These are phyloP conservation scores for Clistopyga incitator DNA, from an alignment of 2,888 invertebrate genomes.

Conservation along the genomic window DNA sequence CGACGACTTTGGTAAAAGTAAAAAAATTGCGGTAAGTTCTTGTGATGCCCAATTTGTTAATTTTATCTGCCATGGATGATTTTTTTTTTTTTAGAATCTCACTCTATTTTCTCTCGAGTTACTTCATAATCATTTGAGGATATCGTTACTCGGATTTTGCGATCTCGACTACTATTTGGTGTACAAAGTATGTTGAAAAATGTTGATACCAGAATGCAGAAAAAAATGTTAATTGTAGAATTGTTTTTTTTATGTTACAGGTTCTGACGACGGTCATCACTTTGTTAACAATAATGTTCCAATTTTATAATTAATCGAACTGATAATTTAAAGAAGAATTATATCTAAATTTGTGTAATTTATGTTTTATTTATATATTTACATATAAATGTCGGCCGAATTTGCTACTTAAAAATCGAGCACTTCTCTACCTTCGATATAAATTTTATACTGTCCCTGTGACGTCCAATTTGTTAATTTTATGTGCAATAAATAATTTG, in stretches of 20 bases:
- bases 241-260: slow-evolving; percentile 1
- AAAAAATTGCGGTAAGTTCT: slow-evolving; percentile 21
- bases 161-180: slow-evolving; percentile 41
- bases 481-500: no score
- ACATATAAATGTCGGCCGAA: no score
- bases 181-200: slow-evolving; percentile 12
- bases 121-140: slow-evolving; percentile 40
- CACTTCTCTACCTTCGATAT: no score
- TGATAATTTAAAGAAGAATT: no score
- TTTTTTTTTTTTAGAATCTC: slow-evolving; percentile 35
- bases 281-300: background rate
- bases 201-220: background rate
- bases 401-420: no score
- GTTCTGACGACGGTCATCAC: slow-evolving; percentile 8
- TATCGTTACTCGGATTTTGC: slow-evolving; percentile 45
- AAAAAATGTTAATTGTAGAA: background rate
- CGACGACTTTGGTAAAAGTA: slow-evolving; percentile 5
- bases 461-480: no score
- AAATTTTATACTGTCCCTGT: no score
- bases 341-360: no score
- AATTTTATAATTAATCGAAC: background rate
- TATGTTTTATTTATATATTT: no score
- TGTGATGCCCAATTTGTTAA: no score
- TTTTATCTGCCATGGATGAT: background rate
- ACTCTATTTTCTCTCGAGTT: slow-evolving; percentile 44